A percentile compares a stretch with the other conserved stretches of the same genome.
Evolutionary conservation across 2,888 invertebrate species (phyloP).

Genomic region (Marasmarcha lunaedactyla): DNA sequence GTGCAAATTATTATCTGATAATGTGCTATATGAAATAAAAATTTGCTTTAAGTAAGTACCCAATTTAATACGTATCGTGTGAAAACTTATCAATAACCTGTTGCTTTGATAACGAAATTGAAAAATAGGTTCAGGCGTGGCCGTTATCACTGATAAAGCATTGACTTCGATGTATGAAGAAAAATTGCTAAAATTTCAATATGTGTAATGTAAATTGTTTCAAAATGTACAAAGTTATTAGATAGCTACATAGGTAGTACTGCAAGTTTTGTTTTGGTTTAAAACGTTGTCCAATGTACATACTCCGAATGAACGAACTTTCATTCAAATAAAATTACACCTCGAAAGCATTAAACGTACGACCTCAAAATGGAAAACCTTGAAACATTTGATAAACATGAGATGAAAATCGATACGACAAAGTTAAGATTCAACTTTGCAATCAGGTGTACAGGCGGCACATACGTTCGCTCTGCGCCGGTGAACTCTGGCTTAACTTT

Average conservation of each 20-base stretch:
- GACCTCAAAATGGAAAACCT: constrained; percentile 27
- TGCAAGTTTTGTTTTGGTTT: too few species aligned
- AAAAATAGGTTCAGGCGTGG: constrained; percentile 56
- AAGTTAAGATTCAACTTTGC: constrained; percentile 61
- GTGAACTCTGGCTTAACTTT: constrained; percentile 68
- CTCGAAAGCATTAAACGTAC: too few species aligned
- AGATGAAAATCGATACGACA: constrained; percentile 65
- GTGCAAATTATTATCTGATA: too few species aligned
- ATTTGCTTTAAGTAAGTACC: too few species aligned
- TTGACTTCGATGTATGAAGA: constrained; percentile 3
- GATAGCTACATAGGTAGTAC: too few species aligned
- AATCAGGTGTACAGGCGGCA: constrained; percentile 55
- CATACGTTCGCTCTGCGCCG: constrained; percentile 36
- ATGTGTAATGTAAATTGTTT: too few species aligned
- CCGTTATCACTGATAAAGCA: constrained; percentile 29
- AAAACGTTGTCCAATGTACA: too few species aligned
- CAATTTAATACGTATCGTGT: constrained; percentile 22
- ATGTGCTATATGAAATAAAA: too few species aligned
- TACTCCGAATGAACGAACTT: too few species aligned
- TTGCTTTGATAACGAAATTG: constrained; percentile 30
- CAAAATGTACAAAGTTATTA: too few species aligned
- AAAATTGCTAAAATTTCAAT: too few species aligned
- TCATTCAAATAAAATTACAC: too few species aligned
- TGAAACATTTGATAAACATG: constrained; percentile 61
- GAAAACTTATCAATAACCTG: constrained; percentile 35